Base-by-base conservation (phyloP, 2,888 invertebrate genomes). In the Harpalus rubripes region DNA sequence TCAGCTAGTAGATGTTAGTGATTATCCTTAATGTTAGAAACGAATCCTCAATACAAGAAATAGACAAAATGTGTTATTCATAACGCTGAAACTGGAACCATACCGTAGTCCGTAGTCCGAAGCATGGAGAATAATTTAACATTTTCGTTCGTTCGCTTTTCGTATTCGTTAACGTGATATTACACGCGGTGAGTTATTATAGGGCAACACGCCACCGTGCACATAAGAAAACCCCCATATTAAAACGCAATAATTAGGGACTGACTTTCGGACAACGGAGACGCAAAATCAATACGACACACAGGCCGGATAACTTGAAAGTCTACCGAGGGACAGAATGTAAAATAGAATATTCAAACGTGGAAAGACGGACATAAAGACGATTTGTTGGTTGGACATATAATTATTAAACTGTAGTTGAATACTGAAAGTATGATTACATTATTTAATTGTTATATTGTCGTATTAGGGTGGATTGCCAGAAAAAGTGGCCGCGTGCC, bases 191-290 rank as follows among this genome's bases (percentile, higher is more conserved):
- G 78, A 84, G 78, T 84, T 84, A 84, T 84, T 84, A 84, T 52
- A 84, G 52, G 52, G 44, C 63, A 22, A 56, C 84, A 84, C 84
- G 84, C 84, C 15, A 84, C 18, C 44, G 32, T 32, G 59, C 61
- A 82, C 22, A 63, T 84, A 84, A 84, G 76, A 76, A 84, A 78
- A 78, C 84, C 78, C 78, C 63, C 15, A 59, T 76, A 83, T 83
- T 83, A 83, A 83, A 83, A 83, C 59, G 65, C 84, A 84, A 78
- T 84, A 84, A 84, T 84, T 84, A 84, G 84, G 78, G 44, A 41
- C 83, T 41, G 61, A 82, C 72, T 84, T 84, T 84, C 56, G 84
- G 63, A 39, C 61, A 59, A 56, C 76, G n/a, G n/a, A 32, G 81
- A 72, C 84, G 76, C 39, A 78, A 84, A 84, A 84, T 84, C 84